Base-by-base conservation (phyloP, 1,140 invertebrate genomes). In the Magallana gigas region DNA sequence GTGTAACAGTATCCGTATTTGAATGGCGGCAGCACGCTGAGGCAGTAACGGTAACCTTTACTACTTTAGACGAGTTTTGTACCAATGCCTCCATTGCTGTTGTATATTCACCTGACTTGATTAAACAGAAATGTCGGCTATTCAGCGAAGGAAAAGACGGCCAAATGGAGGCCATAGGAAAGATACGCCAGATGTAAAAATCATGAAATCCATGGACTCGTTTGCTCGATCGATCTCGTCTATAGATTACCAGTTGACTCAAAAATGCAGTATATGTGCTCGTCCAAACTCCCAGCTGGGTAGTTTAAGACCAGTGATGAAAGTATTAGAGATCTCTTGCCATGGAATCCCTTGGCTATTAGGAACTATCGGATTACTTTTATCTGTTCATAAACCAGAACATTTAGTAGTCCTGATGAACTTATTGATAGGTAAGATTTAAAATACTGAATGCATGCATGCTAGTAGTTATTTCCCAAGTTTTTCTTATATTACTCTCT, bases 331-430 rank as follows among this genome's bases (percentile, higher is more conserved):
- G 97, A 96, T 97, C 92, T 97, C 97, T 5, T 98, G 98, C 92
- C 97, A 98, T 96, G 98, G 98, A n/a, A 96, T 98, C 87, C 96
- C 96, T 8, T 99, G 98, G 98, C 93, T 98, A 23, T 95, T 96
- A 8, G 95, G 96, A 7, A 97, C 96, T 96, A 94, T 98, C 7
- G 96, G 96, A 2, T 96, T 97, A 76, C 96, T 98, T 85, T 97
- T 97, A 96, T 93, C 97, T 84, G 94, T 97, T 16, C 96, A 96
- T 89, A 96, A 95, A 91, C 95, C 95, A 89, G 94, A 95, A 14
- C 94, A 97, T 18, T 96, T 97, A 93, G 96, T 97, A 94, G 96
- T 98, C 94, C 96, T 98, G 95, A 95, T 98, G 0, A 98, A 98
- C 94, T 96, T 98, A 91, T 95, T 98, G 11, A 94, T 98, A 91